phyloP scores from a whole-genome alignment of 2,797 vertebrate genomes.

The Gadopsis marmoratus region DNA sequence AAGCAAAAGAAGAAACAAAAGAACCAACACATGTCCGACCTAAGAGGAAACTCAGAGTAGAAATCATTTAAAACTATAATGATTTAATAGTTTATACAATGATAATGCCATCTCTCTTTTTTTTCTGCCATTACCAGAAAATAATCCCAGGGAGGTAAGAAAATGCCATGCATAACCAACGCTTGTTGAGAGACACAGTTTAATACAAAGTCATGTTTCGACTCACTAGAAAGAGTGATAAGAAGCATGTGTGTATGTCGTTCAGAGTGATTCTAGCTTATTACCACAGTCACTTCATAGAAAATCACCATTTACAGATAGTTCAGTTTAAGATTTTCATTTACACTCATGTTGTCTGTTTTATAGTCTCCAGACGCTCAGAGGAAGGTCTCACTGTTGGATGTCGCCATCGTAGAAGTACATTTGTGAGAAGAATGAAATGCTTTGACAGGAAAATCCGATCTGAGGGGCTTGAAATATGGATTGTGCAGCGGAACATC shows the following conservation, averaged over 20 bases:
- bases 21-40: conserved; percentile 48
- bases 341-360: conserved; percentile 7
- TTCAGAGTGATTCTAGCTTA: conserved; percentile 28
- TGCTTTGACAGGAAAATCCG: no score
- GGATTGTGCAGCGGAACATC: neutral
- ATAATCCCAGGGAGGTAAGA: conserved; percentile 73
- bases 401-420: conserved; percentile 42
- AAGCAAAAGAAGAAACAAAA: conserved; percentile 52
- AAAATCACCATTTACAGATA: conserved; percentile 35
- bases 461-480: neutral
- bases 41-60: conserved; percentile 55
- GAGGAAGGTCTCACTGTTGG: conserved; percentile 30
- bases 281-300: conserved; percentile 38
- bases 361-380: conserved; percentile 4
- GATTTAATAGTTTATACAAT: conserved; percentile 75
- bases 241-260: conserved; percentile 34
- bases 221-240: conserved; percentile 61
- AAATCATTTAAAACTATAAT: conserved; percentile 73
- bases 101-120: conserved; percentile 65
- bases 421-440: neutral
- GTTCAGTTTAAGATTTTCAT: neutral
- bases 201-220: conserved; percentile 68
- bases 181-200: conserved; percentile 66
- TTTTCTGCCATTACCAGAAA: conserved; percentile 70
- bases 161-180: conserved; percentile 82